Conservation (phyloP, 2,113 vertebrate species). For the Pelodiscus sinensis region DNA sequence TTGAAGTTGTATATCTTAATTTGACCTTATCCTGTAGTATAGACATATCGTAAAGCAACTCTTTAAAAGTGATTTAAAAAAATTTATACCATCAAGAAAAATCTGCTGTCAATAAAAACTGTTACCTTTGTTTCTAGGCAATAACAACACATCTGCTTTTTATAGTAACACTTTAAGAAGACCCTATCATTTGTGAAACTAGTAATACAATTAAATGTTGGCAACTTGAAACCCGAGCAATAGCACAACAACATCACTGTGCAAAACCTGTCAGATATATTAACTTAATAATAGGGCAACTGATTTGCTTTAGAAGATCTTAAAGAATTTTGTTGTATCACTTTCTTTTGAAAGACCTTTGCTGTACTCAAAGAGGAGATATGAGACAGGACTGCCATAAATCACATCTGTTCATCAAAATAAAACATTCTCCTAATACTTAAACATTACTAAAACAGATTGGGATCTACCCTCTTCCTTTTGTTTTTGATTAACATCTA, state of each 20-base stretch:
- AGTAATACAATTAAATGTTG: slow-evolving; percentile 2
- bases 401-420: not conserved
- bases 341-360: slow-evolving; percentile 15
- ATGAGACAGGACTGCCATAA: not conserved
- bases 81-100: not conserved
- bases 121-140: not conserved
- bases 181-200: not conserved
- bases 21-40: no score
- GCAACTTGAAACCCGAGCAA: not conserved
- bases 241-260: not conserved
- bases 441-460: not conserved
- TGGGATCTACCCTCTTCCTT: not conserved
- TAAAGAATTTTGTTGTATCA: not conserved
- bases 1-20: no score
- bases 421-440: not conserved
- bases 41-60: not conserved
- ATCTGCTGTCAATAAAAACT: not conserved
- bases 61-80: slow-evolving; percentile 25
- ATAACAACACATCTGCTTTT: not conserved
- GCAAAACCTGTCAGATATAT: slow-evolving; percentile 32
- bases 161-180: not conserved
- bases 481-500: not conserved
- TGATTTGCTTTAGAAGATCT: not conserved
- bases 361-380: slow-evolving; percentile 36
- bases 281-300: slow-evolving; percentile 24